Base-by-base conservation (phyloP, 1,140 invertebrate species). In the Calosoma granatense region DNA sequence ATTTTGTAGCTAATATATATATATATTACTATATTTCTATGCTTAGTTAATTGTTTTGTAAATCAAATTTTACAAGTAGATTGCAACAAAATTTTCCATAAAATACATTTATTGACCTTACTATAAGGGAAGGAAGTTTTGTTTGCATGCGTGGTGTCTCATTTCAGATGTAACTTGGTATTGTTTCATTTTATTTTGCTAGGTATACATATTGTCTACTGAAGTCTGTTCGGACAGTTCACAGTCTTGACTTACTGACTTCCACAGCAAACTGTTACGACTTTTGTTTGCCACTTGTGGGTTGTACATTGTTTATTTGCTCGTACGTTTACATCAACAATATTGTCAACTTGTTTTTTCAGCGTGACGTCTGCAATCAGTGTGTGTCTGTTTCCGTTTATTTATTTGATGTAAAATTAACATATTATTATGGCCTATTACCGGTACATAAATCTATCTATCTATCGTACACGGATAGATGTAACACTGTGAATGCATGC, bases 81-180 rank as follows among this genome's bases (percentile, higher is more conserved):
- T 64, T 59, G 52, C 62, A 51, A 63, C 23, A 60, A 54, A 61
- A 57, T 65, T 63, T 64, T 64, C 60, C 58, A 60, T 68, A 47
- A 47, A 47, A 47, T 47, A 47, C 41, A 47, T 47, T 30, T 47
- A 47, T 47, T 67, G 58, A 69, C 70, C 70, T 71, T 71, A 71
- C 70, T 71, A 71, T 71, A 71, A 71, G 67, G 70, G 68, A 70
- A 70, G 67, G 65, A 64, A 53, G 53, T 20, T 36, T 47, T 47
- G 41, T 47, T 47, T 47, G 41, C 41, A 47, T 47, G 41, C 15
- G 15, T 47, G 41, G 17, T 47, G 15, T 47, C 41, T 47, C 41
- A 47, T 47, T 47, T 47, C 41, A 47, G 41, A 47, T 47, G 41
- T 47, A 47, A 47, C 41, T 47, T 47, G 15, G 17, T 47, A 47